These are phyloP conservation scores for Cephus runcator DNA, from an alignment of 2,888 invertebrate genomes.

Conservation along the genomic window DNA sequence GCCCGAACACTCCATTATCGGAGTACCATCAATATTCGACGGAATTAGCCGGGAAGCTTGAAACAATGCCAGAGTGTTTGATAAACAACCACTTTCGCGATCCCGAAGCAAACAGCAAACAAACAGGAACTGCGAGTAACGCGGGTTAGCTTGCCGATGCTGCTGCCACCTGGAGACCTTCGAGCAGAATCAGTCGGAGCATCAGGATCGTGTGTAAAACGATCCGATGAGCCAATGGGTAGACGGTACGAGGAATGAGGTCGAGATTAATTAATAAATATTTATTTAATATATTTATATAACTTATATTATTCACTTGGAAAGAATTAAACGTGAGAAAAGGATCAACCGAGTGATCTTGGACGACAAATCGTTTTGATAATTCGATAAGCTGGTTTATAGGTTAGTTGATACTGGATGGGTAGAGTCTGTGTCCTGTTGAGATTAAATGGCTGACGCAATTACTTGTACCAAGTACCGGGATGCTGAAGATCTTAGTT, in stretches of 20 bases:
- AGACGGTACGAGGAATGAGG: too few relatives aligned
- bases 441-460: constrained; percentile 42
- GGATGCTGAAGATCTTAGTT: constrained; percentile 27
- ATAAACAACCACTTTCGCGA: constrained; percentile 6
- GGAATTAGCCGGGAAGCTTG: constrained; percentile 10
- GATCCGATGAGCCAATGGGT: background rate
- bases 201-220: background rate
- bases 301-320: too few relatives aligned
- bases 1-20: too few relatives aligned
- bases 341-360: too few relatives aligned
- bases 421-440: too few relatives aligned
- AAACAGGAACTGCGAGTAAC: background rate
- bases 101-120: constrained; percentile 6
- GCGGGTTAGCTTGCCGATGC: background rate
- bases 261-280: too few relatives aligned
- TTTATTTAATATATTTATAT: too few relatives aligned
- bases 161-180: background rate
- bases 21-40: constrained; percentile 10
- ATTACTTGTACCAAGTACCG: constrained; percentile 31
- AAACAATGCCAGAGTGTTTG: constrained; percentile 11
- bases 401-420: too few relatives aligned
- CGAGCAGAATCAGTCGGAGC: too few relatives aligned
- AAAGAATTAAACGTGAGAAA: too few relatives aligned
- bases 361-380: too few relatives aligned
- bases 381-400: too few relatives aligned